Conservation (phyloP, 2,888 invertebrate genomes). For the Frankliniella fusca region DNA sequence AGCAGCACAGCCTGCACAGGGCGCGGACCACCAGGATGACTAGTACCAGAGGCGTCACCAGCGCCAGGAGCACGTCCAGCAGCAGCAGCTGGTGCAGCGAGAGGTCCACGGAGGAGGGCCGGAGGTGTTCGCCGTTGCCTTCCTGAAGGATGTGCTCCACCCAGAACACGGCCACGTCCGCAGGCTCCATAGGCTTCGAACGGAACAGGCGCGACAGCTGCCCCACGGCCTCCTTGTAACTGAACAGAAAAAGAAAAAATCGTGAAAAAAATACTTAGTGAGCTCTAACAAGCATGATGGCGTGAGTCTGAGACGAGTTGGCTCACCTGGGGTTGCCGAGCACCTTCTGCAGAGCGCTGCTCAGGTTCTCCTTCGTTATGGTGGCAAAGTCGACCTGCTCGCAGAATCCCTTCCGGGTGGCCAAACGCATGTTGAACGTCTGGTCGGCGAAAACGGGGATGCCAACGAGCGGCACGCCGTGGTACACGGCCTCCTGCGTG, state of each 20-base stretch:
- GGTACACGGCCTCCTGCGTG: background rate
- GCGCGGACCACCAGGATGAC: background rate
- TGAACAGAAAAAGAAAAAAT: background rate
- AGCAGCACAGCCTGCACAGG: background rate
- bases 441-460: background rate
- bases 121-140: background rate
- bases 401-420: background rate
- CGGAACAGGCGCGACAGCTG: background rate
- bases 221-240: background rate
- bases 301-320: background rate
- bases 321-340: background rate
- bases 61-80: background rate
- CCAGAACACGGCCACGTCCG: conserved; percentile 6
- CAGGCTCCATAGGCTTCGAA: background rate
- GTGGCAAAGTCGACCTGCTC: background rate
- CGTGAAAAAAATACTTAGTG: background rate
- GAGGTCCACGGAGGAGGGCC: background rate
- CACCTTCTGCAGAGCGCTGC: background rate
- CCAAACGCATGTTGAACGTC: background rate
- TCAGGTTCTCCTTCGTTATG: background rate
- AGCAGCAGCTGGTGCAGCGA: background rate
- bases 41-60: background rate
- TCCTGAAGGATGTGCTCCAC: conserved; percentile 1
- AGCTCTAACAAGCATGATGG: too few species aligned
- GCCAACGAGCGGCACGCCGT: background rate